Conservation (phyloP, 2,888 invertebrate genomes). For the Ypsolopha sequella region DNA sequence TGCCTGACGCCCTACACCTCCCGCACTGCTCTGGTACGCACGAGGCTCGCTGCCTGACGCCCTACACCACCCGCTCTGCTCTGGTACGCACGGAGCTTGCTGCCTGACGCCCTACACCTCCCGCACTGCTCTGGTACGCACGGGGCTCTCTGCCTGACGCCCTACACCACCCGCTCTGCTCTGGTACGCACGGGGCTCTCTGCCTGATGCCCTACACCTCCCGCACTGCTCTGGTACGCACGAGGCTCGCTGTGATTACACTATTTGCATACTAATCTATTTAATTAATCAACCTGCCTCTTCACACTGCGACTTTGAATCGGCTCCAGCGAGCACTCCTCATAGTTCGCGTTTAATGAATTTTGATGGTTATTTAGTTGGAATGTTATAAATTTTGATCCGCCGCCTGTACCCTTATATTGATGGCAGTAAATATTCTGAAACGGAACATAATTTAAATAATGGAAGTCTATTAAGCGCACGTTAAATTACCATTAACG, state of each 20-base stretch:
- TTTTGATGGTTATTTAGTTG: slow-evolving; percentile 3
- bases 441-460: not conserved
- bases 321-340: not conserved
- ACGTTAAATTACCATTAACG: not conserved
- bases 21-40: too few species aligned
- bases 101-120: too few species aligned
- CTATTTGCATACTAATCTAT: slow-evolving; percentile 1
- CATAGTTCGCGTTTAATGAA: not conserved
- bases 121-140: too few species aligned
- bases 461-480: not conserved
- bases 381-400: not conserved
- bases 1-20: too few species aligned
- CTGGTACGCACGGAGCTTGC: too few species aligned
- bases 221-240: not conserved
- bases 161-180: not conserved
- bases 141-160: not conserved
- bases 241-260: not conserved
- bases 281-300: not conserved
- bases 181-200: not conserved
- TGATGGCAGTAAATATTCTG: not conserved
- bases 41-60: too few species aligned
- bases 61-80: too few species aligned
- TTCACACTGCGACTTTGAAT: not conserved
- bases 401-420: not conserved
- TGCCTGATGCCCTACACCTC: not conserved